Evolutionary conservation across 2,888 invertebrate genomes (phyloP).

Genomic region (Leptinotarsa rubiginosa): DNA sequence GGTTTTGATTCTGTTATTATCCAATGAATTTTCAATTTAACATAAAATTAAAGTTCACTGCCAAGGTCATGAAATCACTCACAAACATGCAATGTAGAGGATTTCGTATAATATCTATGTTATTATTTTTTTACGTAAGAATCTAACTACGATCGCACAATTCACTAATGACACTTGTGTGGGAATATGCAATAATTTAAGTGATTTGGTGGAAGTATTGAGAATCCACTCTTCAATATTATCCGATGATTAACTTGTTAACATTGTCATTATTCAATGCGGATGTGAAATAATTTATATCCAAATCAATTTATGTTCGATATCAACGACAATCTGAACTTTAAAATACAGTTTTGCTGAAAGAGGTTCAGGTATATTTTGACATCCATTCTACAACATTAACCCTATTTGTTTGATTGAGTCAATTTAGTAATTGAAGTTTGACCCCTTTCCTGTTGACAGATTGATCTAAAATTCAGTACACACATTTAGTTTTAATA

Average conservation of each 20-base stretch:
- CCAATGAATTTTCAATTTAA: neutral
- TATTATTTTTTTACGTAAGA: slow-evolving; percentile 10
- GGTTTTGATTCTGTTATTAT: neutral
- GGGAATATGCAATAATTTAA: neutral
- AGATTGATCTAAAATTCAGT: too few relatives aligned
- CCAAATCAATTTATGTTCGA: too few relatives aligned
- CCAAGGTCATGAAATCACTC: slow-evolving; percentile 26
- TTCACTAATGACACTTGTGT: slow-evolving; percentile 4
- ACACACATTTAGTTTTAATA: too few relatives aligned
- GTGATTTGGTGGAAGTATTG: neutral
- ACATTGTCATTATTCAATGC: neutral
- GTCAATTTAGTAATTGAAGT: too few relatives aligned
- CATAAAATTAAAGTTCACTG: slow-evolving; percentile 31
- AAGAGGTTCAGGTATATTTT: neutral
- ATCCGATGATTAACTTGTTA: neutral
- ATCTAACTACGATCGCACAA: neutral
- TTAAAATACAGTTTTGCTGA: neutral
- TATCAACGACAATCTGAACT: too few relatives aligned
- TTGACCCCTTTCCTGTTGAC: too few relatives aligned
- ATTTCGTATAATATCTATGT: slow-evolving; percentile 18
- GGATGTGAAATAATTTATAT: neutral
- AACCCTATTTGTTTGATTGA: too few relatives aligned
- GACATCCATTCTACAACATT: too few relatives aligned
- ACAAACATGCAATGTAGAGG: slow-evolving; percentile 16
- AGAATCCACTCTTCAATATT: neutral